These are phyloP conservation scores for Sardina pilchardus DNA, from an alignment of 2,113 vertebrate genomes.

Conservation along the genomic window DNA sequence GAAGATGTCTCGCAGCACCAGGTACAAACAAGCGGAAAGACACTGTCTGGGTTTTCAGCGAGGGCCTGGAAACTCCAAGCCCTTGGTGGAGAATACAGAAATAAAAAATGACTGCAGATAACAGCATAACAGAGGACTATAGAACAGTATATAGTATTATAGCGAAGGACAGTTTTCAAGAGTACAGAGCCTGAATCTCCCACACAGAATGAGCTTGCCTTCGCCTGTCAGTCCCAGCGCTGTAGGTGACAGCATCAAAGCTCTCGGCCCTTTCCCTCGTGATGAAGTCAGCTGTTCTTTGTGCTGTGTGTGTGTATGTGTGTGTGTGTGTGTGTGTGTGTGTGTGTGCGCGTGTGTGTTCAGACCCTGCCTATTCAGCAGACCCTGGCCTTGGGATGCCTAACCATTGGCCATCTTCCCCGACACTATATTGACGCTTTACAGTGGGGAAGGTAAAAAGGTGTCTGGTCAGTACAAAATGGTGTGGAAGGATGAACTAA, in stretches of 20 bases:
- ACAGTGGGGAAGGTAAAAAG: neutral
- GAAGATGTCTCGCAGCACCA: neutral
- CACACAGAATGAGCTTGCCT: neutral
- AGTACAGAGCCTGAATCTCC: neutral
- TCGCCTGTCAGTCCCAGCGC: neutral
- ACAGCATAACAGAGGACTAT: neutral
- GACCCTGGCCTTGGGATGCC: neutral
- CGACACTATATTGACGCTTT: neutral
- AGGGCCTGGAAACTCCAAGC: neutral
- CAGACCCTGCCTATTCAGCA: neutral
- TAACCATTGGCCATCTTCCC: neutral
- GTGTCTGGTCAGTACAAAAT: neutral
- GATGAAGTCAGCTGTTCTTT: constrained; percentile 1
- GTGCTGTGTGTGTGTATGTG: neutral
- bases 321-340: no score
- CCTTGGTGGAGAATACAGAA: neutral
- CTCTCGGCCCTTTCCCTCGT: neutral
- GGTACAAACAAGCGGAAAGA: neutral
- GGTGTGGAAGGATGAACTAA: neutral
- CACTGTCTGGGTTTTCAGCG: neutral
- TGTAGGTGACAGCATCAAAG: neutral
- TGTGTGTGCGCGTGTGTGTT: neutral
- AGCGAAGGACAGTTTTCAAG: neutral
- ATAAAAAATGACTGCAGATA: neutral
- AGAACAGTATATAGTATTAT: neutral